A percentile compares a stretch with the other conserved stretches of the same genome.
These are phyloP conservation scores for Tiaroga cobitis DNA, from an alignment of 2,797 vertebrate genomes.

Conservation along the genomic window DNA sequence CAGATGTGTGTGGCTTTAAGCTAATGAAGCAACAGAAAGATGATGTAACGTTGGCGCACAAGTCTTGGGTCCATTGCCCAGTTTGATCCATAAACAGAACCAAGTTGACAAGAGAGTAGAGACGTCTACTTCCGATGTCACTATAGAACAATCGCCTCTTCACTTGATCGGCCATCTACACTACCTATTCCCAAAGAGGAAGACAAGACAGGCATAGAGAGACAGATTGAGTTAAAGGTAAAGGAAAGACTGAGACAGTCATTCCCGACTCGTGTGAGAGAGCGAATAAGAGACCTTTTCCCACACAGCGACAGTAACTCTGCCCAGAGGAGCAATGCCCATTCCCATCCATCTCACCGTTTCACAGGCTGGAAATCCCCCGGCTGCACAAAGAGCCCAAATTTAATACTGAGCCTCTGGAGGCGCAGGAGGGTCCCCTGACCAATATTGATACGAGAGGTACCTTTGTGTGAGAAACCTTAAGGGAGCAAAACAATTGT, in stretches of 20 bases:
- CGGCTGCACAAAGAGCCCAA: slow-evolving; percentile 79
- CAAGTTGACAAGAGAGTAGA: slow-evolving; percentile 32
- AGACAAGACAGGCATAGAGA: slow-evolving; percentile 9
- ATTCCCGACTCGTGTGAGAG: neutral
- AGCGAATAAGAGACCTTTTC: slow-evolving; percentile 66
- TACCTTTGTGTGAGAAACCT: slow-evolving; percentile 79
- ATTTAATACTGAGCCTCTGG: slow-evolving; percentile 82
- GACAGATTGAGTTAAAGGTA: slow-evolving; percentile 49
- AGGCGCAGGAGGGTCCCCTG: slow-evolving; percentile 79
- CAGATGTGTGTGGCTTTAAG: neutral
- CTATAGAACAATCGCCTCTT: slow-evolving; percentile 24
- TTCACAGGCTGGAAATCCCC: slow-evolving; percentile 83
- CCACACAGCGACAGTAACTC: slow-evolving; percentile 76
- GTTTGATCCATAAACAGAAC: slow-evolving; percentile 17
- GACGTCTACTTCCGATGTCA: slow-evolving; percentile 3
- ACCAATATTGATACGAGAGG: slow-evolving; percentile 77
- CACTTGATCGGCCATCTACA: slow-evolving; percentile 42
- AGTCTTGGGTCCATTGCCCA: neutral
- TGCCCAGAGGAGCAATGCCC: slow-evolving; percentile 75
- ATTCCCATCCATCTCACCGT: slow-evolving; percentile 82
- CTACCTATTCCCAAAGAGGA: slow-evolving; percentile 30
- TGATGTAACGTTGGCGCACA: neutral
- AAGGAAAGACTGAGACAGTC: slow-evolving; percentile 39
- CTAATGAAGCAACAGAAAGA: neutral
- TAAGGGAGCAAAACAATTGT: slow-evolving; percentile 79